Percentiles rank a stretch among this genome's conserved stretches.
phyloP scores from a whole-genome alignment of 2,888 invertebrate genomes.

The Notodonta dromedarius region DNA sequence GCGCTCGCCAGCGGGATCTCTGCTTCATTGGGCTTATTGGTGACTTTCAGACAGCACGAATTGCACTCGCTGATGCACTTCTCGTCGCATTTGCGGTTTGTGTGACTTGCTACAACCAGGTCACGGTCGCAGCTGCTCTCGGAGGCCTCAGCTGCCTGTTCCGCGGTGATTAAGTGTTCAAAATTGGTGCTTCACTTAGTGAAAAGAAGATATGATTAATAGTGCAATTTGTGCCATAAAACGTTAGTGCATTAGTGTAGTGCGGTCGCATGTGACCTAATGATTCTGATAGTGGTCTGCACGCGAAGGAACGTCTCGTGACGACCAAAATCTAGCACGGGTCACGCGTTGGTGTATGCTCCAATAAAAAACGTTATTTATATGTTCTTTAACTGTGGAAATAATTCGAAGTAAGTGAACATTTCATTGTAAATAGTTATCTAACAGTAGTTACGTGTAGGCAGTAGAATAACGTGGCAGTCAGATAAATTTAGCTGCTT shows the following conservation, averaged over 20 bases:
- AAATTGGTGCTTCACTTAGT: slow-evolving; percentile 12
- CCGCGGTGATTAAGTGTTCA: slow-evolving; percentile 25
- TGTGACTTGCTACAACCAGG: slow-evolving; percentile 48
- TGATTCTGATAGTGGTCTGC: slow-evolving; percentile 18
- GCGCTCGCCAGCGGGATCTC: slow-evolving; percentile 82
- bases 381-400: not conserved
- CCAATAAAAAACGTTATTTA: not conserved
- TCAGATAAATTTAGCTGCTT: too few relatives aligned
- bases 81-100: slow-evolving; percentile 69
- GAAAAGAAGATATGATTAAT: slow-evolving; percentile 11
- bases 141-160: slow-evolving; percentile 18
- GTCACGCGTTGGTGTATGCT: slow-evolving; percentile 6
- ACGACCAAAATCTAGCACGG: slow-evolving; percentile 19
- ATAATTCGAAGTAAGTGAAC: not conserved
- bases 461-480: too few relatives aligned
- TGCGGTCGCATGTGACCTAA: slow-evolving; percentile 23
- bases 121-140: slow-evolving; percentile 39
- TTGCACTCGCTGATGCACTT: slow-evolving; percentile 83
- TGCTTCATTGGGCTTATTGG: slow-evolving; percentile 85
- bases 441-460: too few relatives aligned
- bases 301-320: slow-evolving; percentile 19
- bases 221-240: slow-evolving; percentile 18
- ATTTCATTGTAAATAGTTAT: too few relatives aligned
- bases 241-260: slow-evolving; percentile 17
- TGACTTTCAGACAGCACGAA: slow-evolving; percentile 84